phyloP scores from a whole-genome alignment of 1,140 invertebrate species.

The Drosophila bocki region DNA sequence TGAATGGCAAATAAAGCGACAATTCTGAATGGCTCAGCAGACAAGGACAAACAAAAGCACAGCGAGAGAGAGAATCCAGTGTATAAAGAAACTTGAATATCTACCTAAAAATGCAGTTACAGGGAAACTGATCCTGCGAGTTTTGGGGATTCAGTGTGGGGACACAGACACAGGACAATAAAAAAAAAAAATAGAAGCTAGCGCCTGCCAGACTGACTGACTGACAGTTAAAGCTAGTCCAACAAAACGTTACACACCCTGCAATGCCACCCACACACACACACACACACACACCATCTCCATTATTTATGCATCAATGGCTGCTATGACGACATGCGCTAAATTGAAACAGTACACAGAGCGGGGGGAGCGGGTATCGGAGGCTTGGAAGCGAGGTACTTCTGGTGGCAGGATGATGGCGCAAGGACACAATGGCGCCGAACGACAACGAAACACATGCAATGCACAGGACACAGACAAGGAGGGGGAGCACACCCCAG shows the following conservation, averaged over 20 bases:
- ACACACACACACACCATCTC: constrained; percentile 28
- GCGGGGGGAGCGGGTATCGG: background rate
- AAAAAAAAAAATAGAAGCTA: constrained; percentile 12
- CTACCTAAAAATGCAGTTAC: constrained; percentile 71
- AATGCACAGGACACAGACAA: constrained; percentile 44
- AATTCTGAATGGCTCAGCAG: constrained; percentile 63
- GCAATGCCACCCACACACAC: constrained; percentile 21
- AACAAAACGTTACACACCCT: constrained; percentile 36
- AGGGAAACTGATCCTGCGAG: constrained; percentile 50
- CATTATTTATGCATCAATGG: constrained; percentile 82
- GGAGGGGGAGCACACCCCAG: constrained; percentile 16
- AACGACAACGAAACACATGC: constrained; percentile 69
- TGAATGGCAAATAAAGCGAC: constrained; percentile 79
- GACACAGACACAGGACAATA: constrained; percentile 13
- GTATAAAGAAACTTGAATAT: constrained; percentile 45
- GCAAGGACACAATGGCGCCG: constrained; percentile 75
- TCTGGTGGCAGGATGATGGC: constrained; percentile 34
- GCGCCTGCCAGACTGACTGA: constrained; percentile 57
- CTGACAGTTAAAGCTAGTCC: constrained; percentile 80
- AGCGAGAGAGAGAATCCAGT: constrained; percentile 12
- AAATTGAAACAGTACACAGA: constrained; percentile 78
- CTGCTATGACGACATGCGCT: constrained; percentile 81
- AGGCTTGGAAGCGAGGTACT: background rate
- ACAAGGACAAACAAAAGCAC: constrained; percentile 35
- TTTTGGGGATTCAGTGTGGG: constrained; percentile 27